Evolutionary conservation across 1,140 invertebrate species (phyloP), one percentile per base, ranked within the genome.

Genomic region (Ips typographus): DNA sequence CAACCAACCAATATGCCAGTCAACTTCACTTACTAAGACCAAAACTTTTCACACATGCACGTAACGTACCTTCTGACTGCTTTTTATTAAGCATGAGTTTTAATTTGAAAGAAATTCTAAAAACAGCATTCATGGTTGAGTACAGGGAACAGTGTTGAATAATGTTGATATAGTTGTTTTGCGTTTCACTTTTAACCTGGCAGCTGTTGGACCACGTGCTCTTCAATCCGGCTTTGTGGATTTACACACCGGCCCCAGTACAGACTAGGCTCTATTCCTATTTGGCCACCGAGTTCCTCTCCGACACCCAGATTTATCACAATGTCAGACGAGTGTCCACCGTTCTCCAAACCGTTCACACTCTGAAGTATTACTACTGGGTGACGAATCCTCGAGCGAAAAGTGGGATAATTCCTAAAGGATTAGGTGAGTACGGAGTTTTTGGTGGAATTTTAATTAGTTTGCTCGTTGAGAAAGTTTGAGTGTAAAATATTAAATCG

Each of bases 281-380:
- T 83, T 84, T 99, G 81, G 95, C 96, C 7, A 98, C 95, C 39
- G 97, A 99, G 80, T 99, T 99, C 84, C 87, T 99, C 71, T 93
- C 93, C 67, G 95, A 98, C 82, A 96, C 95, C 1, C 95, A 98
- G 81, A 98, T 99, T 75, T 98, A 98, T 83, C 95, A 93, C 72
- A 98, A 97, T 81, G 96, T 99, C 36, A 85, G 98, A 47, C 86
- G 97, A 60, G 95, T 99, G 52, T 96, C 94, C 74, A 99, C 97
- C 1, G 96, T 99, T 0, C 85, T 99, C 4, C 96, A 99, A 83
- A 98, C 96, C 0, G 94, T 99, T 71, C 96, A 99, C 80, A 96
- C 98, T 0, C 85, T 99, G 41, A 99, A 99, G 83, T 98, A 96
- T 80, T 99, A 98, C 82, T 99, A 99, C 80, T 99, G 97, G 96